A percentile compares a stretch with the other conserved stretches of the same genome.
These are phyloP conservation scores for Lateolabrax maculatus DNA, from an alignment of 2,797 vertebrate genomes.

Conservation along the genomic window DNA sequence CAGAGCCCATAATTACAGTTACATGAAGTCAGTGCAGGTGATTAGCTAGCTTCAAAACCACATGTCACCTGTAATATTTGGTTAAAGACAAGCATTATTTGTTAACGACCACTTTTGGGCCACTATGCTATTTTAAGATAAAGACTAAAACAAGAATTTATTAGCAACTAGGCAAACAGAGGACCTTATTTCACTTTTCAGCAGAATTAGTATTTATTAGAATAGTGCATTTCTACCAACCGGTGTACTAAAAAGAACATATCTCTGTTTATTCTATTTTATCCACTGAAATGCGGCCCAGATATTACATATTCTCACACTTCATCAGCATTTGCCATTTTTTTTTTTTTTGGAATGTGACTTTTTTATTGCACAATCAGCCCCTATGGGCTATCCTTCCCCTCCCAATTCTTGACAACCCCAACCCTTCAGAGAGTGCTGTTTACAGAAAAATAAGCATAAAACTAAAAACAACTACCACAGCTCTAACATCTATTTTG, in stretches of 20 bases:
- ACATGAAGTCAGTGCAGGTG: conserved; percentile 2
- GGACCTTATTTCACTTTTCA: conserved; percentile 22
- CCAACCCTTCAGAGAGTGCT: conserved; percentile 53
- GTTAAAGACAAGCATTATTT: conserved; percentile 8
- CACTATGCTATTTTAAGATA: conserved; percentile 13
- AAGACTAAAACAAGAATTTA: conserved; percentile 5
- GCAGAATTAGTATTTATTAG: conserved; percentile 14
- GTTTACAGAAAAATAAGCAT: conserved; percentile 57
- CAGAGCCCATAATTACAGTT: conserved; percentile 15
- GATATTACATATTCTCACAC: conserved; percentile 62
- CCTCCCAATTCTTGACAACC: conserved; percentile 55
- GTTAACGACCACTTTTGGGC: not conserved
- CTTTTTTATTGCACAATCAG: conserved; percentile 63
- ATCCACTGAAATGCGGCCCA: conserved; percentile 56
- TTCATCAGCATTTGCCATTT: conserved; percentile 46
- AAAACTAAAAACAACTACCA: conserved; percentile 48
- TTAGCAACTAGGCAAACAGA: conserved; percentile 9
- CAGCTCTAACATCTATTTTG: conserved; percentile 45
- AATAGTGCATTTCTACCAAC: conserved; percentile 38
- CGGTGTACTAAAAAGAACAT: conserved; percentile 40
- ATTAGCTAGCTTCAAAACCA: conserved; percentile 14
- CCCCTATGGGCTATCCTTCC: conserved; percentile 53
- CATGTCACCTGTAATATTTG: conserved; percentile 4
- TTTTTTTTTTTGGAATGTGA: conserved; percentile 39
- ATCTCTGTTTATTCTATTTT: conserved; percentile 42